Evolutionary conservation across 2,113 vertebrate genomes (phyloP).

Genomic region (Gopherus flavomarginatus): DNA sequence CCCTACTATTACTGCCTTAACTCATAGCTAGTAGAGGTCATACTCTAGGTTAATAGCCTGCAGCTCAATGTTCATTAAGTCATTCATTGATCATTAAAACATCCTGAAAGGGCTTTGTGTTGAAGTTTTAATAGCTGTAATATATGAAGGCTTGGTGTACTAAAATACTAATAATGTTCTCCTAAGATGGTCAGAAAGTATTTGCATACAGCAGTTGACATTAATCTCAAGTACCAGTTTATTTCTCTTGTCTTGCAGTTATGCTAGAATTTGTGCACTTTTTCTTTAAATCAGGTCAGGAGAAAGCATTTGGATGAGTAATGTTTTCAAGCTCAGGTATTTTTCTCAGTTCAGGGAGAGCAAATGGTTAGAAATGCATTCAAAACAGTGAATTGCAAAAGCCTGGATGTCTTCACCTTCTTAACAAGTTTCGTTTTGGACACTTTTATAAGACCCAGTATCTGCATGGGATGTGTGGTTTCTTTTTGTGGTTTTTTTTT

Average conservation of each 20-base stretch:
- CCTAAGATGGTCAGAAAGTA: conserved; percentile 20
- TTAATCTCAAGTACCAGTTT: conserved; percentile 52
- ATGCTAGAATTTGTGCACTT: background rate
- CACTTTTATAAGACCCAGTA: background rate
- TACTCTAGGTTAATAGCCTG: conserved; percentile 74
- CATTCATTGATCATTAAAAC: conserved; percentile 72
- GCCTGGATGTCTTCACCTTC: background rate
- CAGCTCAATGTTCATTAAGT: conserved; percentile 73
- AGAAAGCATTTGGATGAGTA: background rate
- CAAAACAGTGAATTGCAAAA: background rate
- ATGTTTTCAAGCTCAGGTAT: conserved; percentile 1
- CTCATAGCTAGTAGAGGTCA: conserved; percentile 69
- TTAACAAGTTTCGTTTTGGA: background rate
- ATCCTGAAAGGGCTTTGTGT: conserved; percentile 60
- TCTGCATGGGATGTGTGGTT: background rate
- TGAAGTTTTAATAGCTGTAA: conserved; percentile 65
- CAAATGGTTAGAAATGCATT: background rate
- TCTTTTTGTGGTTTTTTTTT: background rate
- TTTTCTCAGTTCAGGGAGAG: background rate
- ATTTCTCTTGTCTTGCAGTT: conserved; percentile 9
- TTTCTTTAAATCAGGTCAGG: conserved; percentile 27
- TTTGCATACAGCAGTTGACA: conserved; percentile 16
- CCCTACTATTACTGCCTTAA: conserved; percentile 50
- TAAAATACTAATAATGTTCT: conserved; percentile 52
- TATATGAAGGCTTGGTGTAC: conserved; percentile 46